Base-by-base conservation (phyloP, 1,140 invertebrate genomes). In the Mesaphorura yosii region DNA sequence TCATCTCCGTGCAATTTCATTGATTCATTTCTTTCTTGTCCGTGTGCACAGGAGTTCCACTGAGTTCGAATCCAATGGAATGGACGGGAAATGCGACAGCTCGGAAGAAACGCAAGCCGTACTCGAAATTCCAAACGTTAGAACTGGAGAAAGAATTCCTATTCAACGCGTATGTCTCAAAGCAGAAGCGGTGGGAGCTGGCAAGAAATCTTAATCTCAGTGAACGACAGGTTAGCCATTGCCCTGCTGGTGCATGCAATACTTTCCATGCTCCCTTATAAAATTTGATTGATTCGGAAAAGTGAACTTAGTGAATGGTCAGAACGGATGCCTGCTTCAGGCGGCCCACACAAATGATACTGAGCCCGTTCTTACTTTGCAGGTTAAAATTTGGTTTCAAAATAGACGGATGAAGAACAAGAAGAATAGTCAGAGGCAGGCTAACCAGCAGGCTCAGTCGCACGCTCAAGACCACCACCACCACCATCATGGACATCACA, bases 371-470 rank as follows among this genome's bases (percentile, higher is more conserved):
- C 28, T 44, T 10, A 12, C 22, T 48, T 54, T 46, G 14, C 57
- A 87, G 70, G 86, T 87, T 67, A 75, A 76, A 78, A 83, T 83
- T 57, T 85, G 83, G 83, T 96, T 96, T 72, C 93, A 98, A 75
- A 98, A 99, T 70, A 78, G 95, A 65, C 80, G 94, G 54, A 98
- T 98, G 95, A 98, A 98, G 74, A 95, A 93, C 73, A 98, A 98
- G 74, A 97, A 97, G 73, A 92, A 91, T 69, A 88, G 80, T 41
- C 88, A 93, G 71, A 76, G 89, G 60, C 88, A 91, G 68, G 73
- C 80, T 58, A 79, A 81, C 51, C 82, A 81, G 61, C 76, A 79
- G 49, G 81, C 85, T 66, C 48, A 53, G 50, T 50, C 59, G 37
- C 56, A 64, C 62, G 57, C 59, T 84, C 69, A 85, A 82, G 67